Evolutionary conservation across 2,888 invertebrate genomes (phyloP).

Genomic region (Parnassius apollo): DNA sequence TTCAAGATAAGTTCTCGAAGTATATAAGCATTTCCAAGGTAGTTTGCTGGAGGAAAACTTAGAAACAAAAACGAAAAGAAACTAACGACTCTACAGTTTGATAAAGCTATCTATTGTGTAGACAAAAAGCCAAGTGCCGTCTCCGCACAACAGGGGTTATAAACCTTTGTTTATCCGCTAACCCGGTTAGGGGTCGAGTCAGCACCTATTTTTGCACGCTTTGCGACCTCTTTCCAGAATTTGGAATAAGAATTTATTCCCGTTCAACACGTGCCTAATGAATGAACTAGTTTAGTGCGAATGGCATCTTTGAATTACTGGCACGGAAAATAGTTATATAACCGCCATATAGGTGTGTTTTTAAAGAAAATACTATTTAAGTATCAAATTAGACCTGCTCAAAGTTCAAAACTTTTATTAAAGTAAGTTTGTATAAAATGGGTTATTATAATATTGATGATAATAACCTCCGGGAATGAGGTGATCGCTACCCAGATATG

Average conservation of each 20-base stretch:
- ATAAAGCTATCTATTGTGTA: slow-evolving; percentile 17
- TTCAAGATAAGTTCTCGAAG: too few species aligned
- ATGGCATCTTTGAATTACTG: slow-evolving; percentile 2
- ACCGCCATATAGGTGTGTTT: not conserved
- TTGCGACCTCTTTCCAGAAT: slow-evolving; percentile 24
- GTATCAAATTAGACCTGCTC: too few species aligned
- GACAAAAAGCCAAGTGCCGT: slow-evolving; percentile 10
- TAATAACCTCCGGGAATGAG: too few species aligned
- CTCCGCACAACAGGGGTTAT: slow-evolving; percentile 29
- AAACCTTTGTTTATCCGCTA: slow-evolving; percentile 41
- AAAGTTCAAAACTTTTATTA: too few species aligned
- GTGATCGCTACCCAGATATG: too few species aligned
- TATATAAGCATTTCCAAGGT: too few species aligned
- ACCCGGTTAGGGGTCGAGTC: slow-evolving; percentile 45
- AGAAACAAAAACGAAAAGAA: slow-evolving; percentile 2
- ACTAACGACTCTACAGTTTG: slow-evolving; percentile 8
- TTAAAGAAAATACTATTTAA: too few species aligned
- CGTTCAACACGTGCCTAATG: slow-evolving; percentile 17
- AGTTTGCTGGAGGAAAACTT: too few species aligned
- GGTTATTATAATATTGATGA: too few species aligned
- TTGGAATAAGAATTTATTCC: slow-evolving; percentile 12
- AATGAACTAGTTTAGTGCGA: slow-evolving; percentile 6
- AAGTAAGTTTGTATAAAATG: too few species aligned
- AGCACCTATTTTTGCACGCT: slow-evolving; percentile 34
- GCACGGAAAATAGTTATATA: not conserved